Conservation (phyloP, 2,113 vertebrate species). For the Erinaceus europaeus region DNA sequence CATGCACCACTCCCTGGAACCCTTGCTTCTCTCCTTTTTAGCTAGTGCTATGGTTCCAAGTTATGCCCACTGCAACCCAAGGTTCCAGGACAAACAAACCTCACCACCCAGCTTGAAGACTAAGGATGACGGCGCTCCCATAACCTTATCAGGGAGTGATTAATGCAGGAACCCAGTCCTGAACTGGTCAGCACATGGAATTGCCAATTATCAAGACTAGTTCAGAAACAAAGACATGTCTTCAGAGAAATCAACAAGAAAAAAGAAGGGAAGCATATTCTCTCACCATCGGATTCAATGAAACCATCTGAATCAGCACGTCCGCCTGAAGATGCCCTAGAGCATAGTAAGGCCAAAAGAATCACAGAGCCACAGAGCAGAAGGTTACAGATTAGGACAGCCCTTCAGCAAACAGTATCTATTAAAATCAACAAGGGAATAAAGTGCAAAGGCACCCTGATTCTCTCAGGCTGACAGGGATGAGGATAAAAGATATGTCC, state of each 20-base stretch:
- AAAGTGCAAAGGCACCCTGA: too few species aligned
- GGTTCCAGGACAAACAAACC: neutral
- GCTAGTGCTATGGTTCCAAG: neutral
- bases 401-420: too few species aligned
- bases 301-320: neutral
- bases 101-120: neutral
- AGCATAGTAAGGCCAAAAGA: neutral
- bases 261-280: neutral
- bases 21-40: too few species aligned
- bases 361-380: neutral
- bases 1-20: too few species aligned
- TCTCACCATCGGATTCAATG: neutral
- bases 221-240: neutral
- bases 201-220: neutral
- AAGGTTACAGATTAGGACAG: too few species aligned
- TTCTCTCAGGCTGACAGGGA: too few species aligned
- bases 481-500: too few species aligned
- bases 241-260: neutral
- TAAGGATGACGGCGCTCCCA: accelerated
- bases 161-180: neutral
- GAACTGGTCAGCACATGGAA: neutral
- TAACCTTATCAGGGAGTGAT: neutral
- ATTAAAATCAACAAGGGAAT: too few species aligned
- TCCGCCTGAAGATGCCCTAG: neutral
- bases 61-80: neutral